Percentiles rank a stretch among this genome's conserved stretches.
Evolutionary conservation across 2,888 invertebrate species (phyloP).

Genomic region (Synergus itoensis): DNA sequence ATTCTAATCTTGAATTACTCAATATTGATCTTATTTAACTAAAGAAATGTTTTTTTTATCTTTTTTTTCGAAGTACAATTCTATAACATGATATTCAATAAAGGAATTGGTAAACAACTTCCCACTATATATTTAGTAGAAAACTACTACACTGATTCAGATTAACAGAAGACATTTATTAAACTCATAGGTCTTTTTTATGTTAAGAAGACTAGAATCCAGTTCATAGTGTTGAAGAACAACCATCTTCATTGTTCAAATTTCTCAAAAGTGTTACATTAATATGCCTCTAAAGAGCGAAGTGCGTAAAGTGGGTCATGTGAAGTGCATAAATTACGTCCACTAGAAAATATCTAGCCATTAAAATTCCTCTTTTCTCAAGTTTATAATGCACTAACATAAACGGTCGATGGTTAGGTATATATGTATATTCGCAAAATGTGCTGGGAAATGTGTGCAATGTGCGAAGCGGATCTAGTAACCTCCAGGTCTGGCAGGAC

Average conservation of each 20-base stretch:
- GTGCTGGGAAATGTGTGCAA: neutral
- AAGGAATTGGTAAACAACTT: no score
- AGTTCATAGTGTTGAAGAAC: neutral
- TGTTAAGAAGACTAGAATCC: neutral
- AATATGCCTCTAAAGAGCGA: neutral
- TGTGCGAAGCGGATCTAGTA: neutral
- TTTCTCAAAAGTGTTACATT: neutral
- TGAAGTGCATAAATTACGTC: neutral
- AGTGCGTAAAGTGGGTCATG: conserved; percentile 9
- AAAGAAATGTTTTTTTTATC: neutral
- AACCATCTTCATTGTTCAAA: no score
- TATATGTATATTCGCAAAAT: neutral
- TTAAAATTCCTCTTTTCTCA: neutral
- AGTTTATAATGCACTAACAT: neutral
- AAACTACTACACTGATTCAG: no score
- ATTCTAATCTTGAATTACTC: neutral
- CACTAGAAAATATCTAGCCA: conserved; percentile 5
- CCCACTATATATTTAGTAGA: no score
- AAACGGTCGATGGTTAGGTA: neutral
- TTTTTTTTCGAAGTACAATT: neutral
- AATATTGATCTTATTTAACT: neutral
- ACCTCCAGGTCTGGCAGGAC: conserved; percentile 48
- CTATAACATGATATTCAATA: neutral
- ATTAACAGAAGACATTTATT: no score
- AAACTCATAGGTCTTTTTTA: no score